Percentiles rank a stretch among this genome's conserved stretches.
These are phyloP conservation scores for Hoplostethus atlanticus DNA, from an alignment of 2,797 vertebrate species.

Conservation along the genomic window DNA sequence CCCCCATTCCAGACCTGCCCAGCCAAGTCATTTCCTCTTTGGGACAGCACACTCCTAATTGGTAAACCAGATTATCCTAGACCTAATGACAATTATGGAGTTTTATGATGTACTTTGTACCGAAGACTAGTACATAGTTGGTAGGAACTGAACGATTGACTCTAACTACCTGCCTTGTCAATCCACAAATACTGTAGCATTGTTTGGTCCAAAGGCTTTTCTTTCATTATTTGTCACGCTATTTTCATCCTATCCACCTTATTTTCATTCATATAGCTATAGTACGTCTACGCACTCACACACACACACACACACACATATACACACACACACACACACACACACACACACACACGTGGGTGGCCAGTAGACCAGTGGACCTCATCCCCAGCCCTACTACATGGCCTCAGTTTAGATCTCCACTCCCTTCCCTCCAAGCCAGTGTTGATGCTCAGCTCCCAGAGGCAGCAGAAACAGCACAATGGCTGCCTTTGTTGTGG, in stretches of 20 bases:
- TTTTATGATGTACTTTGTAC: slow-evolving; percentile 67
- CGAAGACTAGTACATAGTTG: slow-evolving; percentile 47
- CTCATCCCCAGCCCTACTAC: slow-evolving; percentile 59
- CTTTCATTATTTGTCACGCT: neutral
- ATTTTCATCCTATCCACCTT: slow-evolving; percentile 20
- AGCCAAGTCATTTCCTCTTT: slow-evolving; percentile 76
- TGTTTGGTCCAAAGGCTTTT: neutral
- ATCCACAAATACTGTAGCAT: slow-evolving; percentile 6
- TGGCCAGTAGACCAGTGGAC: slow-evolving; percentile 58
- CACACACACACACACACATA: slow-evolving; percentile 38
- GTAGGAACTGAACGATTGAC: slow-evolving; percentile 11
- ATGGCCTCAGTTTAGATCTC: slow-evolving; percentile 61
- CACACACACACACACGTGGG: slow-evolving; percentile 62
- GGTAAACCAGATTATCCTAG: slow-evolving; percentile 73
- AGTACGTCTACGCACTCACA: slow-evolving; percentile 1
- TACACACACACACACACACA: slow-evolving; percentile 20
- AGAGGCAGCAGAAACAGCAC: slow-evolving; percentile 61
- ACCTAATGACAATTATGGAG: slow-evolving; percentile 66
- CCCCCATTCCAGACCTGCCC: slow-evolving; percentile 61
- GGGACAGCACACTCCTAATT: slow-evolving; percentile 73
- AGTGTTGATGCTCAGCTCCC: slow-evolving; percentile 64
- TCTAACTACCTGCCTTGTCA: slow-evolving; percentile 4
- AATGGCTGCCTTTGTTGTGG: slow-evolving; percentile 74
- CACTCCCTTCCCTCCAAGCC: slow-evolving; percentile 65
- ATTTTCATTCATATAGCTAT: slow-evolving; percentile 50